A percentile compares a stretch with the other conserved stretches of the same genome.
Evolutionary conservation across 2,888 invertebrate species (phyloP).

Genomic region (Troides aeacus): DNA sequence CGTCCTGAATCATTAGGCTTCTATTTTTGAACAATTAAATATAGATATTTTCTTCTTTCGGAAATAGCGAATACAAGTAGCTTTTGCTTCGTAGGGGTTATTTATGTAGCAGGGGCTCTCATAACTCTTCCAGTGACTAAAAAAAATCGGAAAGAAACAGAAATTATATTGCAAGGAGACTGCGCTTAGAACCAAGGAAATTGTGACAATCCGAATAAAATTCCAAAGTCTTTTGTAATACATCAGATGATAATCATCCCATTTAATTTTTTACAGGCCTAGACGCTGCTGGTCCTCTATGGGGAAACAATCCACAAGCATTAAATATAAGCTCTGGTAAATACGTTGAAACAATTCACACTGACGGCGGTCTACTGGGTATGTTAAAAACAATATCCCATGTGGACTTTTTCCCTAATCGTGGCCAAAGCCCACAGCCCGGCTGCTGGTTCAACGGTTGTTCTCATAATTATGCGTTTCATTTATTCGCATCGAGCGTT

Average conservation of each 20-base stretch:
- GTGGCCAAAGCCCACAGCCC: slow-evolving; percentile 56
- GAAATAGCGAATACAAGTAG: no score
- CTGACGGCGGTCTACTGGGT: slow-evolving; percentile 53
- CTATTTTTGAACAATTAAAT: no score
- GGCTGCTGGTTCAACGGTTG: slow-evolving; percentile 54
- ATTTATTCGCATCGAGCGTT: slow-evolving; percentile 53
- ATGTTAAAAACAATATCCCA: slow-evolving; percentile 46
- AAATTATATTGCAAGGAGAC: no score
- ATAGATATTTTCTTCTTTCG: no score
- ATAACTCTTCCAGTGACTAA: no score
- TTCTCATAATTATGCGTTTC: slow-evolving; percentile 52
- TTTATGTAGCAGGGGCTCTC: no score
- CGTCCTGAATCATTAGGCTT: no score
- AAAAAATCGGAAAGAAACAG: no score
- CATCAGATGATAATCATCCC: neutral
- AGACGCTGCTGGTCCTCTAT: slow-evolving; percentile 58
- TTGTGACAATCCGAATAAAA: neutral
- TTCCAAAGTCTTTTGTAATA: neutral
- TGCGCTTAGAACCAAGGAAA: no score
- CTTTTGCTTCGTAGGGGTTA: no score
- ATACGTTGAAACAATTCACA: slow-evolving; percentile 62
- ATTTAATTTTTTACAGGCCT: slow-evolving; percentile 9
- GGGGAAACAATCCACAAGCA: slow-evolving; percentile 44
- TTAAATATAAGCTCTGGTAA: slow-evolving; percentile 43
- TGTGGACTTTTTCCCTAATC: slow-evolving; percentile 61